Percentiles rank a stretch among this genome's conserved stretches.
Conservation (phyloP, 1,140 invertebrate species). For the Augochlora pura region DNA sequence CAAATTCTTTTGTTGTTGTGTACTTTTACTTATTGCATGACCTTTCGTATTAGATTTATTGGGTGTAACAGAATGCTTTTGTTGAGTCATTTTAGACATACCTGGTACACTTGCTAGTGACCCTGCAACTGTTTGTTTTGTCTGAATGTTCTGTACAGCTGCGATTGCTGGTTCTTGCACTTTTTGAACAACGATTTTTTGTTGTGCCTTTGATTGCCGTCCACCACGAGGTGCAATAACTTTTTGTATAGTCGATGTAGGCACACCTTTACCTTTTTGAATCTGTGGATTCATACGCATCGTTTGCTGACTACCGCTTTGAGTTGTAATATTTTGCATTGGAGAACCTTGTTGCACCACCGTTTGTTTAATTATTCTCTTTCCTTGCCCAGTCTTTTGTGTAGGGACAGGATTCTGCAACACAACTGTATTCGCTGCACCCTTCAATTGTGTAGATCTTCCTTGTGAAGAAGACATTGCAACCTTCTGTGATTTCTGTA, state of each 20-base stretch:
- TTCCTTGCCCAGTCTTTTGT: conserved; percentile 53
- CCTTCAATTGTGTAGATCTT: conserved; percentile 46
- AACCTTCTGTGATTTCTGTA: conserved; percentile 68
- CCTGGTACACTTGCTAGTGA: conserved; percentile 25
- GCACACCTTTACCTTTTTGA: conserved; percentile 58
- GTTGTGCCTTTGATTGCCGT: conserved; percentile 60
- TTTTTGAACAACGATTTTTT: conserved; percentile 64
- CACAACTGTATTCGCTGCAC: conserved; percentile 57
- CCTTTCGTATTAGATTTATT: conserved; percentile 40
- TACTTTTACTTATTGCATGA: conserved; percentile 28
- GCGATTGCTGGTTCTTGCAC: conserved; percentile 48
- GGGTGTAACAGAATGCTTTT: conserved; percentile 34
- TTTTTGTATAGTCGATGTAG: conserved; percentile 59
- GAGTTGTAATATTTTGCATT: conserved; percentile 42
- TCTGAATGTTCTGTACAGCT: conserved; percentile 30
- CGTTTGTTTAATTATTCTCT: conserved; percentile 63
- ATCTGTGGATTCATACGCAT: conserved; percentile 37
- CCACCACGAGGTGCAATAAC: conserved; percentile 54
- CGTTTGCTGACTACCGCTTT: conserved; percentile 44
- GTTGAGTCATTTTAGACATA: conserved; percentile 29
- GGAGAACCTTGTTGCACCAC: conserved; percentile 51
- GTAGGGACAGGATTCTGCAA: conserved; percentile 59
- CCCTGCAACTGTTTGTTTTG: conserved; percentile 31
- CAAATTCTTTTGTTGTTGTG: conserved; percentile 53
- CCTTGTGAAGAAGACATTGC: conserved; percentile 52